Evolutionary conservation across 2,888 invertebrate genomes (phyloP), one percentile per base, ranked within the genome.

Genomic region (Acrobeloides nanus): DNA sequence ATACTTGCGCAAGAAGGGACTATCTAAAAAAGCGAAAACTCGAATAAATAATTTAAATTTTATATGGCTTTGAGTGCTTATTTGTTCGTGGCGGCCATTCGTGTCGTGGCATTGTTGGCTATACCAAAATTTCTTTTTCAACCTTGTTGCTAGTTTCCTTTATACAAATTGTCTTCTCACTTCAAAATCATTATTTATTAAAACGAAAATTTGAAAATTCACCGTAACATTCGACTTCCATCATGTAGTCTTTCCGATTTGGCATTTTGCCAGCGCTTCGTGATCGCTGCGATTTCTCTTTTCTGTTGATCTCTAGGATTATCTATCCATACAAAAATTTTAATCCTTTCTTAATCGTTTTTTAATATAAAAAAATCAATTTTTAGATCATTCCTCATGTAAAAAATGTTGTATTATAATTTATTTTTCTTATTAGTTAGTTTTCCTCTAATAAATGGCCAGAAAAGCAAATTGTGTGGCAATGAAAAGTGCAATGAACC

Each of bases 401-500:
- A n/a, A 24, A 35, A 35, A 35, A 24, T 35, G 4, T 35, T 35
- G 23, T n/a, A 3, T 1, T 32, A 18, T 32, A 18, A 25, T 35
- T 35, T 35, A 24, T 4, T 3, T 8, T 12, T 10, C n/a, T n/a
- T 24, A 35, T 4, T 18, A 32, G 29, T 8, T 23, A 10, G 18
- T 38, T 38, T 24, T 8, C 17, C 24, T 4, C 4, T 17, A 18
- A 10, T 27, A 3, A 38, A 24, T 38, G 38, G 27, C 10, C 38
- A 24, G 23, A 38, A 3, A 21, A 42, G 26, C 10, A 44, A 44
- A 17, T 39, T 44, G 25, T 44, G 45, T 44, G 45, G 29, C n/a
- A 25, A 42, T 20, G 1, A 18, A 15, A 23, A 24, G 10, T 44
- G 45, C 29, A 34, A 20, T 38, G 38, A 39, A 37, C 17, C 10